These are phyloP conservation scores for Oreochromis aureus DNA, from an alignment of 2,113 vertebrate species.

Conservation along the genomic window DNA sequence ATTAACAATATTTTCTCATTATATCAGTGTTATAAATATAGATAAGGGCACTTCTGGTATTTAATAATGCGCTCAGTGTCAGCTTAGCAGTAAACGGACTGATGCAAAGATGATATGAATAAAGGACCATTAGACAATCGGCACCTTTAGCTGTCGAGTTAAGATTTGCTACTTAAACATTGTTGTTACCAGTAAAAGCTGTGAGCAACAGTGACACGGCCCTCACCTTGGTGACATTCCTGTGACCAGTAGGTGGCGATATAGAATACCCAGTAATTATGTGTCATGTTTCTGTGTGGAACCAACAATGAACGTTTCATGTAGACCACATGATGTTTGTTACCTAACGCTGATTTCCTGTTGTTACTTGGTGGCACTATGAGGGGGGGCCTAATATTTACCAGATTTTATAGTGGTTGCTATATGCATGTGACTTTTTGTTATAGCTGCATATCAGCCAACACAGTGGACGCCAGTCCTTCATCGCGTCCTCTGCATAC, in stretches of 20 bases:
- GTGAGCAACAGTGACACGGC: background rate
- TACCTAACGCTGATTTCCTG: background rate
- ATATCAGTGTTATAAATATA: fast-evolving
- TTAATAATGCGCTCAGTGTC: background rate
- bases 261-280: background rate
- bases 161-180: background rate
- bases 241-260: background rate
- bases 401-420: background rate
- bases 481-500: background rate
- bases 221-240: background rate
- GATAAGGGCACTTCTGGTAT: background rate
- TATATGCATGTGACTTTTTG: fast-evolving
- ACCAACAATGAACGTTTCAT: background rate
- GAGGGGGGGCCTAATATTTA: background rate
- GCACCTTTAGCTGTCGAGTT: background rate
- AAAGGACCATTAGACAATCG: background rate
- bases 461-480: background rate
- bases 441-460: background rate
- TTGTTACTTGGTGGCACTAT: background rate
- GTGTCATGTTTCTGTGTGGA: background rate
- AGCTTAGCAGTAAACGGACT: background rate
- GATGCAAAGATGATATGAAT: background rate
- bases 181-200: background rate
- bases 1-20: background rate
- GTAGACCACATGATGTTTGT: background rate